These are phyloP conservation scores for Campodea augens DNA, from an alignment of 1,140 invertebrate genomes.

Conservation along the genomic window DNA sequence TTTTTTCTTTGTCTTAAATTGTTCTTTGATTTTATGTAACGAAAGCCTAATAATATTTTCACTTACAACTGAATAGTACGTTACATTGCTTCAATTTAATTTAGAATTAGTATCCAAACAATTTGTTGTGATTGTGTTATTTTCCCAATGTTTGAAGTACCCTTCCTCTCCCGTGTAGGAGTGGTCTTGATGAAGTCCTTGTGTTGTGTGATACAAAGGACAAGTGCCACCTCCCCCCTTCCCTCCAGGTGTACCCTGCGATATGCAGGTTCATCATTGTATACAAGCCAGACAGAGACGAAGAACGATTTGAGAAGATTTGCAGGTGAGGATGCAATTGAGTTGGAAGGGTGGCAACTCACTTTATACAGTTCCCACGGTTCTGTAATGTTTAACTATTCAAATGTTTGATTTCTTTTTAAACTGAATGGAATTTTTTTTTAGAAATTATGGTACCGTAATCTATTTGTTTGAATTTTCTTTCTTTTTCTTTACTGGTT, in stretches of 20 bases:
- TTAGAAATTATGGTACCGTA: background rate
- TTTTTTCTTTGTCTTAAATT: no score
- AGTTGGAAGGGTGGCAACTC: slow-evolving; percentile 3
- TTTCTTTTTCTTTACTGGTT: background rate
- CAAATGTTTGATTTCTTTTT: background rate
- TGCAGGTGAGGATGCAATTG: slow-evolving; percentile 31
- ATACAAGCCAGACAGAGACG: slow-evolving; percentile 45
- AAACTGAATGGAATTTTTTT: background rate
- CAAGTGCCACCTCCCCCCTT: slow-evolving; percentile 33
- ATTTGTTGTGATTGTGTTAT: no score
- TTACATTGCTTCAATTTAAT: no score
- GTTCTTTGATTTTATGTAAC: no score
- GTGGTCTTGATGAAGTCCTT: slow-evolving; percentile 15
- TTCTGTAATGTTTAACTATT: background rate
- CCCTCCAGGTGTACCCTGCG: slow-evolving; percentile 47
- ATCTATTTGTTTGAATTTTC: background rate
- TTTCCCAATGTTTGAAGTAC: no score
- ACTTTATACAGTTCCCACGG: background rate
- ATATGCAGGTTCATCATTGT: slow-evolving; percentile 47
- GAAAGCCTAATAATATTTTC: no score
- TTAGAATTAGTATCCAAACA: no score
- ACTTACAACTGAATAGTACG: no score
- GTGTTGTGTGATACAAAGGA: slow-evolving; percentile 11
- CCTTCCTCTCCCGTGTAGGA: slow-evolving; percentile 5
- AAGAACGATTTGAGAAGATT: slow-evolving; percentile 47